Conservation (phyloP, 2,113 vertebrate genomes). For the Prionailurus viverrinus region DNA sequence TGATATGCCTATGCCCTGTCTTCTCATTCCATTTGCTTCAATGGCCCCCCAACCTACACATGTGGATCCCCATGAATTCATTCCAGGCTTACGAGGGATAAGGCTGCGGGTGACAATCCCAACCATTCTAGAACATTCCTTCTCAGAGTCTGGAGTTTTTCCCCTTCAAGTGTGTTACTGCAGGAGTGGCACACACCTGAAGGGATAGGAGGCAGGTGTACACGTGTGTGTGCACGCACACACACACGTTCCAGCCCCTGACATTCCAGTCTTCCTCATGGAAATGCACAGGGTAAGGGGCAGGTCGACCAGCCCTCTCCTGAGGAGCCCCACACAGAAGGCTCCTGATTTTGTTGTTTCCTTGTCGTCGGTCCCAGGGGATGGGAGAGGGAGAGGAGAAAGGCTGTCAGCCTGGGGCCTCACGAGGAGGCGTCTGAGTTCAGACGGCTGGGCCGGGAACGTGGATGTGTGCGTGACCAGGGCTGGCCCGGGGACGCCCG, state of each 20-base stretch:
- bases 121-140: rapidly evolving
- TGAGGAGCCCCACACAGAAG: neutral
- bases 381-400: neutral
- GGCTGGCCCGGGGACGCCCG: rapidly evolving
- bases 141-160: neutral
- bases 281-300: rapidly evolving
- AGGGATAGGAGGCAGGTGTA: neutral
- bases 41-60: rapidly evolving
- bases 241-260: neutral
- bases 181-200: neutral
- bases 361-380: neutral
- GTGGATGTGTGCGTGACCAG: rapidly evolving
- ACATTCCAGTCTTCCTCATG: too few species aligned
- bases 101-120: neutral
- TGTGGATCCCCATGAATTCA: neutral
- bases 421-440: rapidly evolving
- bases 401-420: neutral
- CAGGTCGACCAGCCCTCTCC: neutral
- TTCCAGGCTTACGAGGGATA: neutral
- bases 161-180: neutral
- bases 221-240: neutral
- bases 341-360: neutral
- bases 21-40: rapidly evolving
- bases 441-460: neutral
- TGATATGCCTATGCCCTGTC: rapidly evolving